Evolutionary conservation across 2,797 vertebrate genomes (phyloP).

Genomic region (Hyperoplus immaculatus): DNA sequence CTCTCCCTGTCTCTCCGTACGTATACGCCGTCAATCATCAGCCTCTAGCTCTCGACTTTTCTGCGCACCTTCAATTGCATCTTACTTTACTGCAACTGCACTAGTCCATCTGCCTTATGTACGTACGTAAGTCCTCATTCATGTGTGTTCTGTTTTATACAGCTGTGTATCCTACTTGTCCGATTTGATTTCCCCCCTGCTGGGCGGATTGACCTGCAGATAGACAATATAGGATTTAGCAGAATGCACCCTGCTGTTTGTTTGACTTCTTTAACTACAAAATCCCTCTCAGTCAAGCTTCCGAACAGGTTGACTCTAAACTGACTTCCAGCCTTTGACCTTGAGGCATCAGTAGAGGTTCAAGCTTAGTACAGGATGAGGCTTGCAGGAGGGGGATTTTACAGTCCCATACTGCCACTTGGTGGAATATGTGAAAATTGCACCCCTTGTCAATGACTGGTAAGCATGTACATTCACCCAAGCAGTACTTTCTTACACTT

Average conservation of each 20-base stretch:
- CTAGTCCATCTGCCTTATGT: neutral
- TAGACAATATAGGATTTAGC: conserved; percentile 25
- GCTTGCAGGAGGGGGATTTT: neutral
- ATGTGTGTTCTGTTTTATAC: neutral
- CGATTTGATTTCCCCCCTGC: neutral
- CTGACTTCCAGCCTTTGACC: conserved; percentile 47
- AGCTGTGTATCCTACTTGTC: neutral
- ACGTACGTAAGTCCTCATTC: neutral
- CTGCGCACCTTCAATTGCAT: neutral
- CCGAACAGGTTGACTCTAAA: conserved; percentile 10
- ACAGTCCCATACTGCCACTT: conserved; percentile 57
- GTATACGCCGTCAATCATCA: conserved; percentile 40
- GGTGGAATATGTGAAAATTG: conserved; percentile 42
- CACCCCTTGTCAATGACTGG: neutral
- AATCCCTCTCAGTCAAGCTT: conserved; percentile 9
- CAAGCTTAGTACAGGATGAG: too few relatives aligned
- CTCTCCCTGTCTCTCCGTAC: conserved; percentile 20
- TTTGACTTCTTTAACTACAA: conserved; percentile 2
- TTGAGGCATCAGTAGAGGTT: neutral
- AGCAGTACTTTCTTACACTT: neutral
- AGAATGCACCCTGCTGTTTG: conserved; percentile 15
- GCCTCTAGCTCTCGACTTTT: conserved; percentile 3
- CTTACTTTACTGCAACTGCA: neutral
- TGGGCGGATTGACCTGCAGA: neutral
- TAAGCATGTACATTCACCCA: neutral